These are phyloP conservation scores for Scaptodrosophila latifasciaeformis DNA, from an alignment of 2,888 invertebrate species.

Conservation along the genomic window DNA sequence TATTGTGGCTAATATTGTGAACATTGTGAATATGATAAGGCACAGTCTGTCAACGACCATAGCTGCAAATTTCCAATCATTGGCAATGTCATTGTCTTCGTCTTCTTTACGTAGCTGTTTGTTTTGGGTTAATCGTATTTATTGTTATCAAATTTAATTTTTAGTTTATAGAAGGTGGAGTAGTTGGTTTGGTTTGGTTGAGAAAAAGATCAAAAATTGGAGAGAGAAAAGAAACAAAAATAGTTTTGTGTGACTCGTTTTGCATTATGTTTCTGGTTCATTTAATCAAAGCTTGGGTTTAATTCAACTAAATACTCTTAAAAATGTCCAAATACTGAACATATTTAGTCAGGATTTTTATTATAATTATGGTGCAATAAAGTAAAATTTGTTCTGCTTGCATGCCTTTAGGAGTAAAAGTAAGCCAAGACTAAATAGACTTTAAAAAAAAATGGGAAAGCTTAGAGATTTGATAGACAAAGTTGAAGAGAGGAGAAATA, in stretches of 20 bases:
- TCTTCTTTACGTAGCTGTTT: slow-evolving; percentile 92
- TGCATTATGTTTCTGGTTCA: no score
- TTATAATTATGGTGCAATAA: no score
- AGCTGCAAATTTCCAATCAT: slow-evolving; percentile 99
- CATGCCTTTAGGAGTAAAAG: no score
- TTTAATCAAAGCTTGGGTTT: no score
- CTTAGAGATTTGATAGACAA: no score
- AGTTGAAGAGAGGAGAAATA: no score
- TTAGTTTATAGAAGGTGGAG: slow-evolving; percentile 5
- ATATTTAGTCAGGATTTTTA: no score
- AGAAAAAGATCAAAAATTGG: slow-evolving; percentile 11
- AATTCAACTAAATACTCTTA: no score
- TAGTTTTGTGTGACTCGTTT: slow-evolving; percentile 4
- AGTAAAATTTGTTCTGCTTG: no score
- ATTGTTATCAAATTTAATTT: slow-evolving; percentile 21
- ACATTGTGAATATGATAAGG: slow-evolving; percentile 99
- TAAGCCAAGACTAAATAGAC: no score
- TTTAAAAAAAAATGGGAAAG: no score
- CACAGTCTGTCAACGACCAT: slow-evolving; percentile 99
- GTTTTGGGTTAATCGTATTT: slow-evolving; percentile 55
- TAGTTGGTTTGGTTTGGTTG: slow-evolving; percentile 14
- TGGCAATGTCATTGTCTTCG: slow-evolving; percentile 93
- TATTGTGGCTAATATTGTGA: slow-evolving; percentile 97
- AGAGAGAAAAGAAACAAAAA: slow-evolving; percentile 33
- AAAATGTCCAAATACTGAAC: no score